Evolutionary conservation across 2,113 vertebrate species (phyloP).

Genomic region (Columba janthina): DNA sequence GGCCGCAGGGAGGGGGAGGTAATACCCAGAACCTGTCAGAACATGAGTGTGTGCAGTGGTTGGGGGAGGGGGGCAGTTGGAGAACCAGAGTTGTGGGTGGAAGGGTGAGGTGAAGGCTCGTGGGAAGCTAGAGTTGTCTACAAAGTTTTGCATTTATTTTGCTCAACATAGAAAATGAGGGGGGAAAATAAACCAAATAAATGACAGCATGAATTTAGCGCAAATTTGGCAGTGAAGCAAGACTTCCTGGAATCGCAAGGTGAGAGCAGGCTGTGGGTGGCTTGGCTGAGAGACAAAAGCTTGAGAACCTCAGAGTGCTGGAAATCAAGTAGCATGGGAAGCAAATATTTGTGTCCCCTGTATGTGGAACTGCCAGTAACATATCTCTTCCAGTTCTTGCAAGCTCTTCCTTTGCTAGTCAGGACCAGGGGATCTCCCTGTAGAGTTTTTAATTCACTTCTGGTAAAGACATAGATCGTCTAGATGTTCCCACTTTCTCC

Average conservation of each 20-base stretch:
- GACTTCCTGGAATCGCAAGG: constrained; percentile 35
- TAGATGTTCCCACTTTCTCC: not conserved
- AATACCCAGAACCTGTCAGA: constrained; percentile 34
- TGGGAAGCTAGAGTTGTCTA: not conserved
- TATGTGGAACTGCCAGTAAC: not conserved
- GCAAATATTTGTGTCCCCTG: not conserved
- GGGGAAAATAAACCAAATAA: not conserved
- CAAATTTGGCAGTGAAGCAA: not conserved
- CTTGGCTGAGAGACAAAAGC: constrained; percentile 6
- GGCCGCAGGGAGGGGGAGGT: constrained; percentile 17
- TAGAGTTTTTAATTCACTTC: not conserved
- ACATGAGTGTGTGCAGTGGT: not conserved
- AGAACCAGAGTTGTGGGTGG: not conserved
- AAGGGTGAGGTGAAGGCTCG: constrained; percentile 25
- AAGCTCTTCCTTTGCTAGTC: not conserved
- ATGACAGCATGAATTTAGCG: not conserved
- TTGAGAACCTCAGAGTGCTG: not conserved
- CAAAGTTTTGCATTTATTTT: not conserved
- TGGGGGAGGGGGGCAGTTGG: not conserved
- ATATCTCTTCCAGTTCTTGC: not conserved
- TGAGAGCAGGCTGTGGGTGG: not conserved
- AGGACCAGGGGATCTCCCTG: not conserved
- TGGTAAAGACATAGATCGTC: not conserved
- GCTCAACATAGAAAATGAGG: not conserved
- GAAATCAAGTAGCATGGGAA: not conserved